phyloP scores from a whole-genome alignment of 2,888 invertebrate species.

The Tinea trinotella region DNA sequence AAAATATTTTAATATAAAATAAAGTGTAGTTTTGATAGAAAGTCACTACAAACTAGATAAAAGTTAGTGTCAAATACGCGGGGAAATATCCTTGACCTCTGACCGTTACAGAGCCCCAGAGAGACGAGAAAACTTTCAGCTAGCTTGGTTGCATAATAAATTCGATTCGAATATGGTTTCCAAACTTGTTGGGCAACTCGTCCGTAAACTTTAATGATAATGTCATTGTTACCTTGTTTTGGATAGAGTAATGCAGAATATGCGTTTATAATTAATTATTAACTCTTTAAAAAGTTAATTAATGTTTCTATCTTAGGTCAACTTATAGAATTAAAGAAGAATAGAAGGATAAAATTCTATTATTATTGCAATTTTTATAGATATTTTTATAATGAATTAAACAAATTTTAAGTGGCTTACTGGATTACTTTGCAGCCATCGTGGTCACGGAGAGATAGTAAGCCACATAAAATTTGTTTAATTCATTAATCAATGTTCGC shows the following conservation, averaged over 20 bases:
- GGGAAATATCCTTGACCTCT: conserved; percentile 9
- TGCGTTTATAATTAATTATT: background rate
- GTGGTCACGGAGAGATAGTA: no score
- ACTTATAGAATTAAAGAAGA: no score
- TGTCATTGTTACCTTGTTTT: conserved; percentile 1
- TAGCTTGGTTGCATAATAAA: conserved; percentile 15
- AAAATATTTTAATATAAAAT: background rate
- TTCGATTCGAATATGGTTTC: conserved; percentile 8
- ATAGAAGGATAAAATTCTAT: no score
- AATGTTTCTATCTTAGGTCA: no score
- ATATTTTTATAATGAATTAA: no score
- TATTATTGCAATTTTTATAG: no score
- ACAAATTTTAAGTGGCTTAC: no score
- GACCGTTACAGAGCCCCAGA: conserved; percentile 6
- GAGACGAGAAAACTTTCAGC: conserved; percentile 6
- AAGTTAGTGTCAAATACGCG: conserved; percentile 1
- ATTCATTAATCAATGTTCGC: no score
- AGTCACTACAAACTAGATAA: background rate
- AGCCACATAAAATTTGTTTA: no score
- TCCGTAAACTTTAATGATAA: conserved; percentile 4
- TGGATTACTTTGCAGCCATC: no score
- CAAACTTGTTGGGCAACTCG: conserved; percentile 6
- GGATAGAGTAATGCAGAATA: background rate
- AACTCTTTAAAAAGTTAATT: no score
- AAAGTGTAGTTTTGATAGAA: background rate